These are phyloP conservation scores for Talpa occidentalis DNA, from an alignment of 2,113 vertebrate species.

Conservation along the genomic window DNA sequence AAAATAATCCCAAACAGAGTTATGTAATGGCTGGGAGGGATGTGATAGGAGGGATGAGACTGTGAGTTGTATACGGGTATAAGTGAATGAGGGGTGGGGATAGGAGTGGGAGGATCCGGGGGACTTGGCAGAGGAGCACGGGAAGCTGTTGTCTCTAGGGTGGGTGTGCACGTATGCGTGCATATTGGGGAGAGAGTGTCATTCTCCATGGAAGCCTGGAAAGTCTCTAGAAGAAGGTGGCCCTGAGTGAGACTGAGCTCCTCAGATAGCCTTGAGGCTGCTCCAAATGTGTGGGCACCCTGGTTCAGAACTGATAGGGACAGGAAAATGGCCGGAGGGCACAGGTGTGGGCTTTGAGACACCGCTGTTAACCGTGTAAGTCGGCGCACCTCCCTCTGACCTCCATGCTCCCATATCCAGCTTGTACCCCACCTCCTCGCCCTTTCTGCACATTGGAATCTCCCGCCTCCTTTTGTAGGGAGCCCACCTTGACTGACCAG, in stretches of 20 bases:
- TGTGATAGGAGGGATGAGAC: not conserved
- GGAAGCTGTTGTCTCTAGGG: not conserved
- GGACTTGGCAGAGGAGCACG: not conserved
- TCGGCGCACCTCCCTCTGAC: not conserved
- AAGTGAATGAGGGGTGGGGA: conserved; percentile 13
- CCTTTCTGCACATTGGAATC: not conserved
- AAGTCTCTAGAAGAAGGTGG: not conserved
- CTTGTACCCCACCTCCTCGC: not conserved
- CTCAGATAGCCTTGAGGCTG: not conserved
- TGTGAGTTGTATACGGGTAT: not conserved
- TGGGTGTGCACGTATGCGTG: not conserved
- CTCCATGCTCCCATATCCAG: not conserved
- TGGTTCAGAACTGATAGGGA: not conserved
- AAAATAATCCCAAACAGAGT: conserved; percentile 82
- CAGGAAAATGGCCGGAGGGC: not conserved
- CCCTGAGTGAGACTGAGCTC: not conserved
- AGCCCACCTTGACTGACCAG: not conserved
- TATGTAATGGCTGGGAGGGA: conserved; percentile 81
- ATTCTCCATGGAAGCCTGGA: not conserved
- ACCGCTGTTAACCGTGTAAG: not conserved
- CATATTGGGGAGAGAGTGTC: not conserved
- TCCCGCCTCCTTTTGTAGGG: not conserved
- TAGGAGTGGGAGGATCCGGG: not conserved
- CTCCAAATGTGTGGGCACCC: not conserved
- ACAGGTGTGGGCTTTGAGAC: not conserved